A percentile compares a stretch with the other conserved stretches of the same genome.
These are phyloP conservation scores for Drosophila parabipectinata DNA, from an alignment of 1,140 invertebrate species.

Conservation along the genomic window DNA sequence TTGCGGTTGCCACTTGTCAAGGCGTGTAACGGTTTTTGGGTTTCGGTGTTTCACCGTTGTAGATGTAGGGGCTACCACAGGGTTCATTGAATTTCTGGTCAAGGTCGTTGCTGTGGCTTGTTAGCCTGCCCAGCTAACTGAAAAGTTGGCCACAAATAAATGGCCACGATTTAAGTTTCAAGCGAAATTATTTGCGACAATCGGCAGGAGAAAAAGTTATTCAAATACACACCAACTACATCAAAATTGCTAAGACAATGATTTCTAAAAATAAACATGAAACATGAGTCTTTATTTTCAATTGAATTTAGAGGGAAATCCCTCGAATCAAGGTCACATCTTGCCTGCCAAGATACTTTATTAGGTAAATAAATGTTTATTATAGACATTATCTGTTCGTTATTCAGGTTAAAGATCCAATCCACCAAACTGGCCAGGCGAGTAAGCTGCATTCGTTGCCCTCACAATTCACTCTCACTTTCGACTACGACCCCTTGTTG, in stretches of 20 bases:
- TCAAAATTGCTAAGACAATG: too few relatives aligned
- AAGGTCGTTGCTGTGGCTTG: slow-evolving; percentile 61
- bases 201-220: not conserved
- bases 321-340: slow-evolving; percentile 31
- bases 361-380: slow-evolving; percentile 18
- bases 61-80: slow-evolving; percentile 22
- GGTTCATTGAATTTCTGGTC: slow-evolving; percentile 74
- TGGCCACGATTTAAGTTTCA: not conserved
- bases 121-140: slow-evolving; percentile 50
- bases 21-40: slow-evolving; percentile 61
- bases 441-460: slow-evolving; percentile 53
- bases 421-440: slow-evolving; percentile 30
- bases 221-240: not conserved
- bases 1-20: slow-evolving; percentile 28
- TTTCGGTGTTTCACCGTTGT: slow-evolving; percentile 45
- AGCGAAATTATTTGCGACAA: not conserved
- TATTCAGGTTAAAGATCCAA: slow-evolving; percentile 31
- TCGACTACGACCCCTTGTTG: slow-evolving; percentile 24
- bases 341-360: slow-evolving; percentile 18
- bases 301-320: slow-evolving; percentile 10
- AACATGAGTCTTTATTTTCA: slow-evolving; percentile 16
- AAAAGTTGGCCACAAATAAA: slow-evolving; percentile 36
- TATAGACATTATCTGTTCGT: slow-evolving; percentile 26
- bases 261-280: not conserved
- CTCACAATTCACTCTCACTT: slow-evolving; percentile 59